phyloP scores from a whole-genome alignment of 1,140 invertebrate genomes.

The Sitobion miscanthi region DNA sequence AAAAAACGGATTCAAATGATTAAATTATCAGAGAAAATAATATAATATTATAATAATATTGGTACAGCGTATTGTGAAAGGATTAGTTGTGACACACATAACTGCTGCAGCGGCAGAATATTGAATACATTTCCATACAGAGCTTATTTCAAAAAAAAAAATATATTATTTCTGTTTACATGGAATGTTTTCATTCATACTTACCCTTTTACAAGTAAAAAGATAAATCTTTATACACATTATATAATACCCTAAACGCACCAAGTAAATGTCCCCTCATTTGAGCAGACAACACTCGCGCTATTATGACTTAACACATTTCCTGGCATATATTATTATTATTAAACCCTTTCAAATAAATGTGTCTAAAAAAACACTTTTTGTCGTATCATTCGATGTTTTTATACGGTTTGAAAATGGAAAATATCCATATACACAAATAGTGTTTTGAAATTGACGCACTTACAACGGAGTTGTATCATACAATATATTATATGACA shows the following conservation, averaged over 20 bases:
- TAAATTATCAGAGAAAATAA: not conserved
- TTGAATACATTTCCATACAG: not conserved
- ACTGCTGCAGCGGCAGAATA: not conserved
- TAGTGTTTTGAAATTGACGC: not conserved
- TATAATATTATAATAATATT: not conserved
- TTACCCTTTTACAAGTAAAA: conserved; percentile 1
- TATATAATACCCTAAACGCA: not conserved
- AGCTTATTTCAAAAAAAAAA: not conserved
- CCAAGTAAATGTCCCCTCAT: not conserved
- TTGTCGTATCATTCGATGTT: not conserved
- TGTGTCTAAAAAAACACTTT: not conserved
- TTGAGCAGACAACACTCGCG: not conserved
- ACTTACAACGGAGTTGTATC: not conserved
- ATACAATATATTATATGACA: no score
- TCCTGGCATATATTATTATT: not conserved
- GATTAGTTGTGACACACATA: not conserved
- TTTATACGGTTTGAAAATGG: not conserved
- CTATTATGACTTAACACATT: not conserved
- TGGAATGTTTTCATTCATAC: not conserved
- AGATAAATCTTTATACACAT: not conserved
- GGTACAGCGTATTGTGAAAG: not conserved
- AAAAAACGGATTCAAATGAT: not conserved
- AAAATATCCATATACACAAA: not conserved
- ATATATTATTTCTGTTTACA: not conserved
- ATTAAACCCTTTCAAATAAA: conserved; percentile 7